Evolutionary conservation across 1,140 invertebrate genomes (phyloP).

Genomic region (Hycleus phaleratus): DNA sequence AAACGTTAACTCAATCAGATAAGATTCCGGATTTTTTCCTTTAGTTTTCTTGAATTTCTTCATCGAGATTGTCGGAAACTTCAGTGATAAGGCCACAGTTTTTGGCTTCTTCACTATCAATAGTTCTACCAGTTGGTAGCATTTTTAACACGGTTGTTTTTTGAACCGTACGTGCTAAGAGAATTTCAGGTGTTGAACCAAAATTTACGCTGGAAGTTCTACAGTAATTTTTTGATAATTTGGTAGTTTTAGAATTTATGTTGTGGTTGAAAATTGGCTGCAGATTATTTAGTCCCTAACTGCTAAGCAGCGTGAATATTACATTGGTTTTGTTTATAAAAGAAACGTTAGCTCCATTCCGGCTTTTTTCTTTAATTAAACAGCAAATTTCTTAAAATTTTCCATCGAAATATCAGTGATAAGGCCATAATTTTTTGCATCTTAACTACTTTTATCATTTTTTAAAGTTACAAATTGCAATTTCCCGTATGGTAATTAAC

Average conservation of each 20-base stretch:
- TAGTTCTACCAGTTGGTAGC: slow-evolving; percentile 76
- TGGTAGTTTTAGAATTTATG: slow-evolving; percentile 50
- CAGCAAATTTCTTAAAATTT: too few species aligned
- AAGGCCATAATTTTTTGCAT: slow-evolving; percentile 40
- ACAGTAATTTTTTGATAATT: neutral
- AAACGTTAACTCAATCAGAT: slow-evolving; percentile 83
- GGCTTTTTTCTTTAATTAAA: too few species aligned
- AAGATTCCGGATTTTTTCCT: slow-evolving; percentile 69
- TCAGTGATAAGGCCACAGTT: slow-evolving; percentile 71
- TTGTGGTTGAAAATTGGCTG: slow-evolving; percentile 88
- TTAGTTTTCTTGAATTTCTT: slow-evolving; percentile 66
- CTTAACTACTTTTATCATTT: too few species aligned
- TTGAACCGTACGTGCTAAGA: slow-evolving; percentile 66
- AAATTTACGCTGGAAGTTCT: slow-evolving; percentile 65
- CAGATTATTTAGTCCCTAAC: slow-evolving; percentile 43
- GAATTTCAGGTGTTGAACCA: slow-evolving; percentile 90
- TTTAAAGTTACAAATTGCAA: too few species aligned
- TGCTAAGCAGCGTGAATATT: slow-evolving; percentile 66
- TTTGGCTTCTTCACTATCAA: slow-evolving; percentile 75
- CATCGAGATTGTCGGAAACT: slow-evolving; percentile 66
- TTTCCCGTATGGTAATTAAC: too few species aligned
- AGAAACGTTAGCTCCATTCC: slow-evolving; percentile 56
- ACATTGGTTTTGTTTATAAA: slow-evolving; percentile 73
- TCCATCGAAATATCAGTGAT: too few species aligned
- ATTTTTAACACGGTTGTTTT: slow-evolving; percentile 76